Conservation (phyloP, 2,797 vertebrate species). For the Morelia viridis region DNA sequence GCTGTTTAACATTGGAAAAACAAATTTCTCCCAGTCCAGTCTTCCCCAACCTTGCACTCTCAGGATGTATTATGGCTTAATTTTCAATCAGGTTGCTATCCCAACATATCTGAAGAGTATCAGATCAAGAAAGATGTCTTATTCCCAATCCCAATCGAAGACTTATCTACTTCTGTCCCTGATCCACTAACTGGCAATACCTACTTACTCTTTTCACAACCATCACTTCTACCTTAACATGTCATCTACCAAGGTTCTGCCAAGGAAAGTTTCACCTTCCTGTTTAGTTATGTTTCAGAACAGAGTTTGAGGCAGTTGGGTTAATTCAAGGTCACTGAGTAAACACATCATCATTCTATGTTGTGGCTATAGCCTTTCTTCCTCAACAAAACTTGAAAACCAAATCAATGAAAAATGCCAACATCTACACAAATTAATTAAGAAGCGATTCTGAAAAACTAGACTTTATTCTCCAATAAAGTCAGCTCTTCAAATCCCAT, state of each 20-base stretch:
- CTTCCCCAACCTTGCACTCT: not conserved
- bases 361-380: slow-evolving; percentile 22
- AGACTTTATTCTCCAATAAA: slow-evolving; percentile 12
- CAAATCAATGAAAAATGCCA: slow-evolving; percentile 50
- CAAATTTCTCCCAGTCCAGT: not conserved
- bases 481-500: slow-evolving; percentile 44
- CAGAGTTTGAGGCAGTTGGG: not conserved
- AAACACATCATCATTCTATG: slow-evolving; percentile 17
- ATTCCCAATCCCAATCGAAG: not conserved
- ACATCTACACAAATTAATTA: slow-evolving; percentile 49
- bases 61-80: not conserved
- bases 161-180: not conserved
- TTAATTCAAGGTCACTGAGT: slow-evolving; percentile 28
- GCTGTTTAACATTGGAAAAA: not conserved
- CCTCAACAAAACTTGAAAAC: slow-evolving; percentile 23
- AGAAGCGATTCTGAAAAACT: slow-evolving; percentile 39
- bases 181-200: not conserved
- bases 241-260: not conserved
- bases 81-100: not conserved
- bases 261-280: not conserved
- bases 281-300: not conserved
- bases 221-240: not conserved
- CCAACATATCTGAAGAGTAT: not conserved
- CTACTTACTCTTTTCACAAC: not conserved
- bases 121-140: not conserved